phyloP scores from a whole-genome alignment of 2,888 invertebrate species.

The Ariolimax columbianus region DNA sequence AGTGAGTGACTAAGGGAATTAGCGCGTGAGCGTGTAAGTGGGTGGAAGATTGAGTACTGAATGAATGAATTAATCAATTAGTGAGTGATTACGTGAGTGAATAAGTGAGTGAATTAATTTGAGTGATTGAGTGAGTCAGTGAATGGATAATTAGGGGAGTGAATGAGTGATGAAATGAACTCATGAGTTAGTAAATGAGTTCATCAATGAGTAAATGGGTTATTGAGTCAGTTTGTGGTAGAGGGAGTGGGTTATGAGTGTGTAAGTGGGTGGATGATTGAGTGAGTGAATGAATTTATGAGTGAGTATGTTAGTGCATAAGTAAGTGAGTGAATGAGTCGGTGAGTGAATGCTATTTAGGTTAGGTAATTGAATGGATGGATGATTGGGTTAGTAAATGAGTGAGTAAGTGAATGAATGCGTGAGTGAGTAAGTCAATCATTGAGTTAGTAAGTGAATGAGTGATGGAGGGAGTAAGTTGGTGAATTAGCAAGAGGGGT shows the following conservation, averaged over 20 bases:
- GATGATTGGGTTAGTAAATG: background rate
- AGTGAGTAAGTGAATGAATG: background rate
- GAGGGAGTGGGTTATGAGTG: background rate
- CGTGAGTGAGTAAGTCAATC: background rate
- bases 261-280: background rate
- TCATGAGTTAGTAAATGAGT: background rate
- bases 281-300: background rate
- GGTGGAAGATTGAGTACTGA: too few species aligned
- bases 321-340: background rate
- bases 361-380: too few species aligned
- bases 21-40: background rate
- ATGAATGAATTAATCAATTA: background rate
- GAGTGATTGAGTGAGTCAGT: background rate
- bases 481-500: background rate
- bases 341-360: background rate
- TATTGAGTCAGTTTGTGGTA: background rate
- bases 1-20: background rate
- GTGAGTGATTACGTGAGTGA: background rate
- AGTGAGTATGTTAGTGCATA: background rate
- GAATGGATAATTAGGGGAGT: background rate
- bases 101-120: background rate
- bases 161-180: background rate
- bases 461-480: background rate
- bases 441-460: background rate
- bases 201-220: background rate